Conservation (phyloP, 1,140 invertebrate genomes). For the Cephus cinctus region DNA sequence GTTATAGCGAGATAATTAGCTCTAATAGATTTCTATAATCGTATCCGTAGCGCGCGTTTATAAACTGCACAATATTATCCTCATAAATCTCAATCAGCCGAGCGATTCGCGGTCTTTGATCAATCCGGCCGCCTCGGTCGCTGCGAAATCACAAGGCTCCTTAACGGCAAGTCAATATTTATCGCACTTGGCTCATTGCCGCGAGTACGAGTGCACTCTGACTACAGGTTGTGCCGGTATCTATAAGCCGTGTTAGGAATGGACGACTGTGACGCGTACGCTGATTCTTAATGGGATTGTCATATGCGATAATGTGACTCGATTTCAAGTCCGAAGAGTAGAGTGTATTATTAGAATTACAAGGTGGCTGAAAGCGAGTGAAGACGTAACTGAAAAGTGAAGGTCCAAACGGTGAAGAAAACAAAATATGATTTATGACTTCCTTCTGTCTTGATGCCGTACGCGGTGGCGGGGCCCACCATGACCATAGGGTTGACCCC, state of each 20-base stretch:
- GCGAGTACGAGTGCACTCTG: too few relatives aligned
- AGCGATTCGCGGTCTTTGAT: slow-evolving; percentile 21
- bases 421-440: slow-evolving; percentile 37
- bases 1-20: background rate
- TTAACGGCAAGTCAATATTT: slow-evolving; percentile 29
- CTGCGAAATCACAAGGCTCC: slow-evolving; percentile 12
- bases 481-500: slow-evolving; percentile 28
- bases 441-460: slow-evolving; percentile 26
- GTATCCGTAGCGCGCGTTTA: slow-evolving; percentile 1
- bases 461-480: slow-evolving; percentile 11
- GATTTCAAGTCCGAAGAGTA: background rate
- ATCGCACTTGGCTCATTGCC: slow-evolving; percentile 29
- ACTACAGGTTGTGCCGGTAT: too few relatives aligned
- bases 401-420: slow-evolving; percentile 11
- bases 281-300: background rate
- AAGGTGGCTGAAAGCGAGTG: too few relatives aligned
- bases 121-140: slow-evolving; percentile 14
- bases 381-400: slow-evolving; percentile 14
- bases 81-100: slow-evolving; percentile 32
- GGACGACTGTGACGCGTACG: background rate
- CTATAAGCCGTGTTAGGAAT: background rate
- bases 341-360: too few relatives aligned
- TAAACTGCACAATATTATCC: slow-evolving; percentile 16
- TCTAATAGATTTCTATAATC: slow-evolving; percentile 24
- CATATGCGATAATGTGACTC: background rate